Evolutionary conservation across 2,113 vertebrate genomes (phyloP), one percentile per base, ranked within the genome.

Genomic region (Nesoenas mayeri): DNA sequence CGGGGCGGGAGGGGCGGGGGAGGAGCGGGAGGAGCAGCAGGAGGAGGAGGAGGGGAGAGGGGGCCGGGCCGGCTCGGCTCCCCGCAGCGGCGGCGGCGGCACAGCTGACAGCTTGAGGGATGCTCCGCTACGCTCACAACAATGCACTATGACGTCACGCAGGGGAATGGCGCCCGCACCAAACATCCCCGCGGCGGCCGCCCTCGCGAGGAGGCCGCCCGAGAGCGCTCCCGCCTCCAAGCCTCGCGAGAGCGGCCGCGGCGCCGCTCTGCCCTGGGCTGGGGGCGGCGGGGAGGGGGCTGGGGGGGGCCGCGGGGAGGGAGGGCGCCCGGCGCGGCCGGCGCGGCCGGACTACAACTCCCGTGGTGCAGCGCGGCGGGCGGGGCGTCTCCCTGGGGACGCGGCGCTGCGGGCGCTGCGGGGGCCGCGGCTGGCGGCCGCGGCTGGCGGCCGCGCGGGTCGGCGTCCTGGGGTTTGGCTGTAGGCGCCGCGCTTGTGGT

Each of bases 91-190:
- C 71, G 74, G 89, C 91, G 77, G 96, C 92, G 79, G 85, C 89
- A 93, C 96, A 94, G 92, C 95, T 96, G 96, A 96, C 96, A 97
- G 97, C 91, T 97, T 93, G 94, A 81, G 94, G 92, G 96, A 87
- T 92, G 94, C 95, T 96, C 95, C 92, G 78, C 96, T 91, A 92
- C 82, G 96, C 93, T 96, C 95, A 97, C 97, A 97, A 97, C 96
- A 97, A 97, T 96, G 96, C 97, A 93, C 95, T 92, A 78, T 97
- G 97, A 97, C 97, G 97, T 97, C 96, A 97, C 93, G 53, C n/a
- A 44, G 81, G 78, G 80, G 93, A 97, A 97, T 96, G 96, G 96
- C 96, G 96, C 94, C 96, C 79, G 85, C 88, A 79, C 93, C 42
- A 65, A 91, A 86, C 88, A 94, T 58, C 70, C 88, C 94, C 79